Evolutionary conservation across 64 coral and sea anemone species (phyloP).

Genomic region (Orbicella faveolata): DNA sequence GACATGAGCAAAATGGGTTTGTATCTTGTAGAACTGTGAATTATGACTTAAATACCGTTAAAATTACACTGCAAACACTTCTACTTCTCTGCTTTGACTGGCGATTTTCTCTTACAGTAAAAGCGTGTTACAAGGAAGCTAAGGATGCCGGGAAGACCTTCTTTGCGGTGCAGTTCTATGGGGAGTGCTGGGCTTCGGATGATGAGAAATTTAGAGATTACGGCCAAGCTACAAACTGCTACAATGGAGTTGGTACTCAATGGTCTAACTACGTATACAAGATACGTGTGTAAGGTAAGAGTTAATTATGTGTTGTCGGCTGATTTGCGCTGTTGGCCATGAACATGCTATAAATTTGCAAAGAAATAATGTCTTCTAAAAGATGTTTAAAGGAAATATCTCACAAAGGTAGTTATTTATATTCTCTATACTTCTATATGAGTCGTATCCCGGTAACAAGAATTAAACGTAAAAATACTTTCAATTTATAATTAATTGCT

Average conservation of each 20-base stretch:
- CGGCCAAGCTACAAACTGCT: constrained; percentile 58
- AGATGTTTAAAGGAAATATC: too few species aligned
- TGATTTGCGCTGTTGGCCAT: too few species aligned
- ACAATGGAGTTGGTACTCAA: constrained; percentile 49
- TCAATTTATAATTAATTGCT: too few species aligned
- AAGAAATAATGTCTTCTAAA: too few species aligned
- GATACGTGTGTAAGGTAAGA: constrained; percentile 30
- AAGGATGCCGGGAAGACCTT: constrained; percentile 51
- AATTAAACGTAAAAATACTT: too few species aligned
- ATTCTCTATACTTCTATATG: too few species aligned
- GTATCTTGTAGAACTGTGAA: not conserved
- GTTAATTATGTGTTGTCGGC: too few species aligned
- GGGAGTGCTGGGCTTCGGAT: constrained; percentile 85
- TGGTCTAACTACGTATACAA: constrained; percentile 81
- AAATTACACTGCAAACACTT: not conserved
- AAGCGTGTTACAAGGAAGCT: constrained; percentile 52
- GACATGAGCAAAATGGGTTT: constrained; percentile 72
- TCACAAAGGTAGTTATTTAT: too few species aligned
- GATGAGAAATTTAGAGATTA: constrained; percentile 30
- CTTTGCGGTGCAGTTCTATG: constrained; percentile 89
- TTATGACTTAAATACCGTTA: too few species aligned
- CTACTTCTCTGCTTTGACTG: not conserved
- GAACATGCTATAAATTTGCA: too few species aligned
- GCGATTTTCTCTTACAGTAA: constrained; percentile 41
- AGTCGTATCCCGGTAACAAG: too few species aligned